Percentiles rank a stretch among this genome's conserved stretches.
phyloP scores from a whole-genome alignment of 2,113 vertebrate species.

The Daphoenositta chrysoptera region DNA sequence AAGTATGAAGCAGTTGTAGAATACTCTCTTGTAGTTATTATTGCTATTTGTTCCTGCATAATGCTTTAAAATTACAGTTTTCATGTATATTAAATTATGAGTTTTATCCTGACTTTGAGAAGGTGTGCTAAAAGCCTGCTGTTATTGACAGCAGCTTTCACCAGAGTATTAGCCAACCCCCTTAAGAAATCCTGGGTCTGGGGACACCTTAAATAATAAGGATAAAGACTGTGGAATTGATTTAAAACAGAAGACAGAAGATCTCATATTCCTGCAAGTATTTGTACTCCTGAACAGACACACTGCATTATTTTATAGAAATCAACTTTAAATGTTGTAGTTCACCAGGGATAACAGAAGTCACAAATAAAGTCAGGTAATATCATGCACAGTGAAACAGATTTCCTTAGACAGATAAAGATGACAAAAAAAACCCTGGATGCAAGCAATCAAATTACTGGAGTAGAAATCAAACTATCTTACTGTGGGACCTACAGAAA shows the following conservation, averaged over 20 bases:
- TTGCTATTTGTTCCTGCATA: not conserved
- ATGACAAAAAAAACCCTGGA: not conserved
- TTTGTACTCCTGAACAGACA: not conserved
- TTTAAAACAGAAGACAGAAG: not conserved
- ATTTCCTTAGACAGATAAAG: not conserved
- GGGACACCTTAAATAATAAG: not conserved
- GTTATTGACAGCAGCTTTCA: not conserved
- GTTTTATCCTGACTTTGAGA: not conserved
- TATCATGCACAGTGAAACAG: not conserved
- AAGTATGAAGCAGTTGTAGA: not conserved
- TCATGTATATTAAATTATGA: not conserved
- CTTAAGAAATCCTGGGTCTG: not conserved
- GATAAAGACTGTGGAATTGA: conserved; percentile 2
- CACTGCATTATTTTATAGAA: not conserved
- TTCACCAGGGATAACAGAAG: not conserved
- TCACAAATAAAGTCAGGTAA: not conserved
- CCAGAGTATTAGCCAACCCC: not conserved
- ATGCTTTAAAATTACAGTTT: not conserved
- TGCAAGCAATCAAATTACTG: not conserved
- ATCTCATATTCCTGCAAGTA: not conserved
- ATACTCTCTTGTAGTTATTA: not conserved
- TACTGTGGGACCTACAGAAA: not conserved
- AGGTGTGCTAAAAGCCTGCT: not conserved
- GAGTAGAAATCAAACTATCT: not conserved
- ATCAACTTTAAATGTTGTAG: not conserved